phyloP scores from a whole-genome alignment of 2,797 vertebrate genomes.

The Scomberomorus guttatus region DNA sequence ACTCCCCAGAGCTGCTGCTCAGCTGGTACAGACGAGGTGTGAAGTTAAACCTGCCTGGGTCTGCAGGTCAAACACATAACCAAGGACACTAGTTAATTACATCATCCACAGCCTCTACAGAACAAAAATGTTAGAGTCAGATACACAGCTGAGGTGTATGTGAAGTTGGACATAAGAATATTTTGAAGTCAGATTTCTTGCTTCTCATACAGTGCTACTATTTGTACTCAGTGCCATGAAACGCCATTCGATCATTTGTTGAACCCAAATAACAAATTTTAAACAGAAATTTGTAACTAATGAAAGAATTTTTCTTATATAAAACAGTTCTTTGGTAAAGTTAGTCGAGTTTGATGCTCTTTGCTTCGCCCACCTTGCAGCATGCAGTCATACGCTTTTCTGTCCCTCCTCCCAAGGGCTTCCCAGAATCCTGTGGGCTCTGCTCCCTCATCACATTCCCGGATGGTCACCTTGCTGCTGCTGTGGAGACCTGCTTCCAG shows the following conservation, averaged over 20 bases:
- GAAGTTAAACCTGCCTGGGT: constrained; percentile 97
- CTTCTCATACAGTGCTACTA: too few species aligned
- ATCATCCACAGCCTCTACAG: background rate
- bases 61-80: constrained; percentile 71
- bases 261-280: too few species aligned
- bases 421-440: constrained; percentile 95
- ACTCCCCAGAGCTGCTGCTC: constrained; percentile 94
- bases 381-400: constrained; percentile 98
- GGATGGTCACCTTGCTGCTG: constrained; percentile 94
- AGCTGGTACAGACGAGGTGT: constrained; percentile 94
- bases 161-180: too few species aligned
- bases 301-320: too few species aligned
- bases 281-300: too few species aligned
- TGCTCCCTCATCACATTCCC: constrained; percentile 92
- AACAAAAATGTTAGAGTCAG: too few species aligned
- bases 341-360: too few species aligned
- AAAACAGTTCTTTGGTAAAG: too few species aligned
- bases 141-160: too few species aligned
- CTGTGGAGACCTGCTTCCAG: constrained; percentile 95
- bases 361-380: constrained; percentile 88
- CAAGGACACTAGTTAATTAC: background rate
- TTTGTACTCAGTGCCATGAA: too few species aligned
- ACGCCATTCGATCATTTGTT: too few species aligned
- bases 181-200: too few species aligned
- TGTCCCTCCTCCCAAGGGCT: constrained; percentile 90